Conservation (phyloP, 2,888 invertebrate species). For the Chirona hameri region DNA sequence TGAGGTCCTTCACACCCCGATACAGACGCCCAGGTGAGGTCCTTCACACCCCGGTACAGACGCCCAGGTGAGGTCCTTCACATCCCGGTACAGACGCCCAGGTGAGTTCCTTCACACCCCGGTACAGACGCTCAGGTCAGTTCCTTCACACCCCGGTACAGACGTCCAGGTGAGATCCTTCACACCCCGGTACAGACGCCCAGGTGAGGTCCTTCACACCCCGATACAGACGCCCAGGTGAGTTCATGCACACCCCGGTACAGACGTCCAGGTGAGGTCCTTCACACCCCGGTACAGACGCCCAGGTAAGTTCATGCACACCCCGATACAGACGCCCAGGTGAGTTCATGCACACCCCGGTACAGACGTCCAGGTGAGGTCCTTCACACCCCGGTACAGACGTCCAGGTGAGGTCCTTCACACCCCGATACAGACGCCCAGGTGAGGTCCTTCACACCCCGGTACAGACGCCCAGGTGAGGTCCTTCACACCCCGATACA, state of each 20-base stretch:
- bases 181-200: too few relatives aligned
- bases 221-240: conserved; percentile 63
- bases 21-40: conserved; percentile 59
- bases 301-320: conserved; percentile 48
- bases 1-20: too few relatives aligned
- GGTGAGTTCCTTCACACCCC: conserved; percentile 43
- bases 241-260: neutral
- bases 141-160: conserved; percentile 54
- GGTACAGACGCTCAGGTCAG: too few relatives aligned
- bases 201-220: too few relatives aligned
- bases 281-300: conserved; percentile 60
- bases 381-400: neutral
- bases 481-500: conserved; percentile 54
- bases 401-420: too few relatives aligned
- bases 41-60: neutral
- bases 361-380: conserved; percentile 59
- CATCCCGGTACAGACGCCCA: conserved; percentile 64
- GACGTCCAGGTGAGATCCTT: conserved; percentile 54
- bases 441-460: conserved; percentile 43
- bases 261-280: too few relatives aligned
- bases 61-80: too few relatives aligned
- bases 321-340: too few relatives aligned
- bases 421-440: conserved; percentile 64
- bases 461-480: too few relatives aligned
- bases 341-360: too few relatives aligned